A percentile compares a stretch with the other conserved stretches of the same genome.
Evolutionary conservation across 1,140 invertebrate species (phyloP).

Genomic region (Rhagoletis pomonella): DNA sequence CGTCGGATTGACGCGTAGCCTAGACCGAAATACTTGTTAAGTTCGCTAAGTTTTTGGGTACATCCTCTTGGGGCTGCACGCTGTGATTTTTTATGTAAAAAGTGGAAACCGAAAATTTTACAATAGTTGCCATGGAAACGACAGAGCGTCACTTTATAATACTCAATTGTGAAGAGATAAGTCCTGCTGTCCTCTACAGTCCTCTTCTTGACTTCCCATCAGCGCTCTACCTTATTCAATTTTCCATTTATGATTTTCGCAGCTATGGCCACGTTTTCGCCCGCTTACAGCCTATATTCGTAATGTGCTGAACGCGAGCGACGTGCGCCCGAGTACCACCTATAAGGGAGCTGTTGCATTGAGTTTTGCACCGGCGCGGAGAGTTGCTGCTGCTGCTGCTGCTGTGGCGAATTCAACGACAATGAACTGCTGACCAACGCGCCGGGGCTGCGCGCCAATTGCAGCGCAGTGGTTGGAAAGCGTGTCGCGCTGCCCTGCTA

Average conservation of each 20-base stretch:
- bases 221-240: background rate
- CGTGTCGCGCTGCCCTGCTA: conserved; percentile 72
- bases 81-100: conserved; percentile 16
- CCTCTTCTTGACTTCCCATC: too few species aligned
- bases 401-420: conserved; percentile 56
- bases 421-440: conserved; percentile 57
- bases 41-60: conserved; percentile 19
- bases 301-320: conserved; percentile 70
- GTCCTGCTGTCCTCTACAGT: background rate
- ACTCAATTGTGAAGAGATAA: background rate
- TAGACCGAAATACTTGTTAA: background rate
- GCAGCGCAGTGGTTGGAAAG: conserved; percentile 60
- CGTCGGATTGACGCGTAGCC: background rate
- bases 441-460: conserved; percentile 71
- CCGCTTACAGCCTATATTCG: conserved; percentile 66
- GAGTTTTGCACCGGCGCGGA: conserved; percentile 62
- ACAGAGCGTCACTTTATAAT: background rate
- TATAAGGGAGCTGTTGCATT: conserved; percentile 66
- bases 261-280: too few species aligned
- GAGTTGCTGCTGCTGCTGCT: conserved; percentile 56
- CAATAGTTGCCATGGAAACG: background rate
- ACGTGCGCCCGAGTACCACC: conserved; percentile 71
- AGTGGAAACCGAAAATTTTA: conserved; percentile 51
- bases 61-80: background rate
- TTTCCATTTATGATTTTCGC: background rate